Base-by-base conservation (phyloP, 2,113 vertebrate species). In the Sula dactylatra region DNA sequence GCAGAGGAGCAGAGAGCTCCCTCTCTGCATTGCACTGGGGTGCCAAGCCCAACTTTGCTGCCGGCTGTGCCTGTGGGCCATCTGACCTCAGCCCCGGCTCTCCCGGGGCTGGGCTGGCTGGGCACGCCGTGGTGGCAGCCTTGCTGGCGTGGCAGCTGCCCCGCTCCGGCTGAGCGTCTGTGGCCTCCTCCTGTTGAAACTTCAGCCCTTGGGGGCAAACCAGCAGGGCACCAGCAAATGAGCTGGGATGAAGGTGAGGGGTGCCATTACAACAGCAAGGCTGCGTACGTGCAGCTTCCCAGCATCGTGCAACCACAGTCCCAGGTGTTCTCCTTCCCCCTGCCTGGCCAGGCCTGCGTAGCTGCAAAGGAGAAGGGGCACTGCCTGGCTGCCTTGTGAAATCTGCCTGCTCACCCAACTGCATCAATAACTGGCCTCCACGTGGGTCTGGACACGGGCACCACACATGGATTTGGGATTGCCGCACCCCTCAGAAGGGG, bases 141-240 rank as follows among this genome's bases (percentile, higher is more conserved):
- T 73, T 3, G 14, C 14, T 52, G 40, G 24, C 0, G 3, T 86
- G 78, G 65, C 0, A 1, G 66, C 61, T 70, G 65, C 40, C 44
- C 36, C 3, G 6, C 66, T 92, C 44, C 2, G 3, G 25, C 62
- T 76, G n/a, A 79, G 16, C 3, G 3, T 90, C 62, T 91, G 50
- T 50, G 70, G 74, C 44, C 52, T 94, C 62, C 49, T 91, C 22
- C 78, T 84, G 29, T 62, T 91, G 84, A 87, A 97, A 93, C 74
- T 59, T 45, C 85, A 59, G 9, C 38, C 52, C 85, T 47, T 0
- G 0, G 59, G 52, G 90, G 54, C 62, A 92, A 96, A 86, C 52
- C 66, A 90, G 44, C 26, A 0, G 0, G 82, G 65, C 56, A 90
- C 19, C 73, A 47, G 69, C 1, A 4, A 73, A 86, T 29, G 61